A percentile compares a stretch with the other conserved stretches of the same genome.
These are phyloP conservation scores for Drosophila siamana DNA, from an alignment of 2,888 invertebrate genomes.

Conservation along the genomic window DNA sequence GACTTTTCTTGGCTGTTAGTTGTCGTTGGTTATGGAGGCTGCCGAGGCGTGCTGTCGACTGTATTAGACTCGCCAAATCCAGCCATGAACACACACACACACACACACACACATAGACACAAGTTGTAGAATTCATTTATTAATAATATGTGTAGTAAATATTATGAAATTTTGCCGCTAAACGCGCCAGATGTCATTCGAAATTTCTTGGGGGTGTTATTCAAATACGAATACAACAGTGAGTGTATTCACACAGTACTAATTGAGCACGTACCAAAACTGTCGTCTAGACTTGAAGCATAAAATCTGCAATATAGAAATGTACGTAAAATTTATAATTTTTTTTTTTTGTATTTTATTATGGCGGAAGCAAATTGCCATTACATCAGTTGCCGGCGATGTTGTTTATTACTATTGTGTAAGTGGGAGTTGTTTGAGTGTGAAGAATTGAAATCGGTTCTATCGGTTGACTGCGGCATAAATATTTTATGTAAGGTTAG, in stretches of 20 bases:
- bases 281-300: conserved; percentile 77
- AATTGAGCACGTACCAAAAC: conserved; percentile 78
- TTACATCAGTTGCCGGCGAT: conserved; percentile 54
- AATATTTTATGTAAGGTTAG: conserved; percentile 57
- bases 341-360: conserved; percentile 46
- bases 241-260: conserved; percentile 38
- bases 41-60: conserved; percentile 14
- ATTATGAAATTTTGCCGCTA: conserved; percentile 50
- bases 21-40: conserved; percentile 21
- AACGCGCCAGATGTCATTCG: conserved; percentile 52
- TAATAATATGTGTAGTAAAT: conserved; percentile 36
- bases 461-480: conserved; percentile 11
- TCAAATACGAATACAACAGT: conserved; percentile 9
- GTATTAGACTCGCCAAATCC: conserved; percentile 31
- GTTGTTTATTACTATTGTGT: background rate
- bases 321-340: conserved; percentile 36
- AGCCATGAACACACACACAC: no score
- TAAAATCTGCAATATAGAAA: conserved; percentile 70
- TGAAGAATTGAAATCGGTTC: conserved; percentile 34
- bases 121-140: conserved; percentile 6
- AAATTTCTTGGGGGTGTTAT: conserved; percentile 33
- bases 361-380: conserved; percentile 63
- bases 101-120: no score
- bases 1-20: conserved; percentile 45
- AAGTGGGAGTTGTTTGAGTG: conserved; percentile 2